Conservation (phyloP, 2,113 vertebrate genomes). For the Salvator merianae region DNA sequence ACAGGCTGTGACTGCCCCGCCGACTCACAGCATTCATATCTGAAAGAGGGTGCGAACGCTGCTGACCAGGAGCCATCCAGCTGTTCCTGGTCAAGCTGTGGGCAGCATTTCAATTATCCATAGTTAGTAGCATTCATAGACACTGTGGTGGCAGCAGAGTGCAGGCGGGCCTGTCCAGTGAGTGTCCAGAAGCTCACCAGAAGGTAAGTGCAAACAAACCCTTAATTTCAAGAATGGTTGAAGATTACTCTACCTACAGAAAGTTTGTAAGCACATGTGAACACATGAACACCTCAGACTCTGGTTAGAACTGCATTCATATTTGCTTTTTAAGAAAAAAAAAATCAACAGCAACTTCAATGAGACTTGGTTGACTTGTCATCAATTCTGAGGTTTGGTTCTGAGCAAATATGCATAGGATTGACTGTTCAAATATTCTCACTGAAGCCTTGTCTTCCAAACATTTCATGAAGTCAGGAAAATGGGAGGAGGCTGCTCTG, state of each 20-base stretch:
- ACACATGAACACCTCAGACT: neutral
- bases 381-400: neutral
- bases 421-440: neutral
- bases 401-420: neutral
- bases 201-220: no score
- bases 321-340: neutral
- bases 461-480: neutral
- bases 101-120: no score
- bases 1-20: no score
- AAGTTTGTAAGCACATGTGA: neutral
- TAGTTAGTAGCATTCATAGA: no score
- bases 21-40: no score
- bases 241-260: neutral
- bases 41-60: no score
- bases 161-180: no score
- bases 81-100: no score
- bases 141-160: no score
- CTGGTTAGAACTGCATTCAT: neutral
- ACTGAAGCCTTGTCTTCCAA: neutral
- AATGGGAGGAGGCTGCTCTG: constrained; percentile 21
- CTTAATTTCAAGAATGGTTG: no score
- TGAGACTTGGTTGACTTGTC: neutral
- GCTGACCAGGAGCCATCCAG: no score
- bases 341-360: neutral
- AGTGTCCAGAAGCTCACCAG: no score